Evolutionary conservation across 2,888 invertebrate species (phyloP).

Genomic region (Lycocerus yunnanus): DNA sequence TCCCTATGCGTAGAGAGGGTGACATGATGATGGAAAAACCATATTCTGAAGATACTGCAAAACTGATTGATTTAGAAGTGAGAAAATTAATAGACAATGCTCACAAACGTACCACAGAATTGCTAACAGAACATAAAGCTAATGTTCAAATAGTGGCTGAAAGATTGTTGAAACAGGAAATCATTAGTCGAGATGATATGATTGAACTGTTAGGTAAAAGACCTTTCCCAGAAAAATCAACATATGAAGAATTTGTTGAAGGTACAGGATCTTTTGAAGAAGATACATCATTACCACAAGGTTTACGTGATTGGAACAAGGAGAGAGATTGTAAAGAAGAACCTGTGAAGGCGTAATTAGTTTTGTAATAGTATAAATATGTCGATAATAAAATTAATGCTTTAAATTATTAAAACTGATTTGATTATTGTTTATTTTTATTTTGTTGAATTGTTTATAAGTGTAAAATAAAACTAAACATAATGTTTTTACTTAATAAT

Average conservation of each 20-base stretch:
- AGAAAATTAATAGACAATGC: conserved; percentile 76
- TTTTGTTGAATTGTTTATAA: not conserved
- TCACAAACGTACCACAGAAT: conserved; percentile 76
- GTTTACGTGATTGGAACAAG: conserved; percentile 94
- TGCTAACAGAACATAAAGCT: conserved; percentile 80
- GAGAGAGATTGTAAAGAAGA: conserved; percentile 50
- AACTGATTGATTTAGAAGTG: conserved; percentile 94
- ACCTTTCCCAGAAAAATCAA: conserved; percentile 98
- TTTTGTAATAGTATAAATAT: not conserved
- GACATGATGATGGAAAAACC: conserved; percentile 95
- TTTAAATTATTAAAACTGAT: conserved; percentile 1
- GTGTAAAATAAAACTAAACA: not conserved
- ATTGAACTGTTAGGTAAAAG: conserved; percentile 91
- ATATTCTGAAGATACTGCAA: conserved; percentile 97
- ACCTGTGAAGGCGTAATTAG: conserved; percentile 7
- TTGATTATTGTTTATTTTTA: not conserved
- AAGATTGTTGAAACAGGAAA: conserved; percentile 89
- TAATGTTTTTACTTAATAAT: not conserved
- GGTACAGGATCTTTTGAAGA: conserved; percentile 98
- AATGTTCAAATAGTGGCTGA: conserved; percentile 89
- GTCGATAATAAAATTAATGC: not conserved
- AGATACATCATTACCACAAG: conserved; percentile 92
- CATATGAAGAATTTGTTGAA: conserved; percentile 99
- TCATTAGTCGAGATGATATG: conserved; percentile 96
- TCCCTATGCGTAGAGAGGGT: conserved; percentile 91